phyloP scores from a whole-genome alignment of 2,888 invertebrate genomes.

The Muschampia plurimacula region DNA sequence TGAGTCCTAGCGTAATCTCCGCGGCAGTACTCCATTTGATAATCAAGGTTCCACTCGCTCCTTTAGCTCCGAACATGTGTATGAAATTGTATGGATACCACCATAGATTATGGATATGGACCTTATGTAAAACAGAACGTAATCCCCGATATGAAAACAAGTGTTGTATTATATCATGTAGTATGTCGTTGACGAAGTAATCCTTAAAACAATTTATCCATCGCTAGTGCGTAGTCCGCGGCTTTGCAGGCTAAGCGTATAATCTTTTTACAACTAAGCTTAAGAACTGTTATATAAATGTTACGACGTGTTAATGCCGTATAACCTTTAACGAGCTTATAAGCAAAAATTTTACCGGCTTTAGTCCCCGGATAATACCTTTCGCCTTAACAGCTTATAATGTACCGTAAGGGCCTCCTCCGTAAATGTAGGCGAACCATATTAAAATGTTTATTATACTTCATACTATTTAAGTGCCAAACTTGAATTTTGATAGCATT shows the following conservation, averaged over 20 bases:
- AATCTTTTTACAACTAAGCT: conserved; percentile 38
- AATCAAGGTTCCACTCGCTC: not conserved
- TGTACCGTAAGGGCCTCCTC: not conserved
- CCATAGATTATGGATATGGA: not conserved
- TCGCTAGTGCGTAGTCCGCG: conserved; percentile 35
- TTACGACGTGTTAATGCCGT: conserved; percentile 34
- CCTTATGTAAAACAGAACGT: not conserved
- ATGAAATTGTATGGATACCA: no score
- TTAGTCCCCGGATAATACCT: conserved; percentile 15
- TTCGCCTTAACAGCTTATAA: conserved; percentile 8
- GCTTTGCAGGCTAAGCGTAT: conserved; percentile 36
- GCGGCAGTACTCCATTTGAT: not conserved
- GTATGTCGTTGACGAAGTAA: conserved; percentile 22
- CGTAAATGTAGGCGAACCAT: not conserved
- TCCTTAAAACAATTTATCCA: conserved; percentile 37
- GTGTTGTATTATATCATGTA: conserved; percentile 6
- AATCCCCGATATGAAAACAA: conserved; percentile 26
- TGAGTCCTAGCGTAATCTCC: not conserved
- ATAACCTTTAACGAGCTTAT: conserved; percentile 32
- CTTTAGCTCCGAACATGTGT: not conserved
- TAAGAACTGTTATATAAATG: conserved; percentile 31
- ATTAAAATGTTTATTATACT: not conserved
- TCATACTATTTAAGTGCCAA: not conserved
- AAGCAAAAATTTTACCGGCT: conserved; percentile 12
- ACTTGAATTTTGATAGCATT: not conserved